These are phyloP conservation scores for Amblyjoppa fuscipennis DNA, from an alignment of 2,888 invertebrate species.

Conservation along the genomic window DNA sequence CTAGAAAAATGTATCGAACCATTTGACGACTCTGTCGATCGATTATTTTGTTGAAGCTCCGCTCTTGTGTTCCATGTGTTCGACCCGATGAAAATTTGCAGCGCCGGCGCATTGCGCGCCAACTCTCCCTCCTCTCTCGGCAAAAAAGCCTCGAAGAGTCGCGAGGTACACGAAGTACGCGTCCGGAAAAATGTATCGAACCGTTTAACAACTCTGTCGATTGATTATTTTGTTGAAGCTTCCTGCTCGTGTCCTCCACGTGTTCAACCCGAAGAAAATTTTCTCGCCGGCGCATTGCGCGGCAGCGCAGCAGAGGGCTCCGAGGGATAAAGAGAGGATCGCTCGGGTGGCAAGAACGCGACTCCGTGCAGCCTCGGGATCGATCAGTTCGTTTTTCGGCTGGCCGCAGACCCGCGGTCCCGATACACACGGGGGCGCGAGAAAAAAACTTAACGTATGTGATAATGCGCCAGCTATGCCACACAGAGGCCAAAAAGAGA, in stretches of 20 bases:
- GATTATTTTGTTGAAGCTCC: background rate
- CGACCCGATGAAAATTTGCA: background rate
- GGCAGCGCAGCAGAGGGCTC: conserved; percentile 22
- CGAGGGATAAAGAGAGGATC: conserved; percentile 35
- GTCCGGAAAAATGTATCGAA: too few species aligned
- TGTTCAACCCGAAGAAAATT: background rate
- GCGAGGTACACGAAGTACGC: too few species aligned
- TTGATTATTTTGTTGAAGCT: background rate
- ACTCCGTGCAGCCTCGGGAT: conserved; percentile 50
- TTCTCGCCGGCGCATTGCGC: conserved; percentile 7
- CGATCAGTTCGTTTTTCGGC: conserved; percentile 67
- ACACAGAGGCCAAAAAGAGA: conserved; percentile 65
- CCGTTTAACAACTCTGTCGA: background rate
- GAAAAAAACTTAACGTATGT: conserved; percentile 78
- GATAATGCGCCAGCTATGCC: conserved; percentile 77
- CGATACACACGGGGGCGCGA: conserved; percentile 73
- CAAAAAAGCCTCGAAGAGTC: too few species aligned
- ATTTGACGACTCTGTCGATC: background rate
- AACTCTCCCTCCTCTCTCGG: background rate
- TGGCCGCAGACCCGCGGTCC: conserved; percentile 38
- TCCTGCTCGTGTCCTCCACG: background rate
- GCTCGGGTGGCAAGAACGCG: conserved; percentile 53
- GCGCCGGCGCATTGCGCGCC: conserved; percentile 10
- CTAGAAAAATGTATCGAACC: background rate
- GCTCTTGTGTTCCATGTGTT: background rate